These are phyloP conservation scores for Ecdyonurus torrentis DNA, from an alignment of 2,888 invertebrate genomes.

Conservation along the genomic window DNA sequence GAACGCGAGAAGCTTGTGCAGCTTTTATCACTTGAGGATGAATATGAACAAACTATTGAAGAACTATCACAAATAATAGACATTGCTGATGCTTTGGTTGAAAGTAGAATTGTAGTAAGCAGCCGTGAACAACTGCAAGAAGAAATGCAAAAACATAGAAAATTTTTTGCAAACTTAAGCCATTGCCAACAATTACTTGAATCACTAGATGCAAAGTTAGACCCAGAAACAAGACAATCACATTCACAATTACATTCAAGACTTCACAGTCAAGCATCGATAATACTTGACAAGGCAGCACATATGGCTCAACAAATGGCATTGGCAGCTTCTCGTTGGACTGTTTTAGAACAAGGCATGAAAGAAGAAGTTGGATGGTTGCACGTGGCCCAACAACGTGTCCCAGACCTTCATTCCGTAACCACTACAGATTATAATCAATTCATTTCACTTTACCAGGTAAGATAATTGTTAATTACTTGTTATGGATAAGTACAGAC, in stretches of 20 bases:
- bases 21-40: conserved; percentile 57
- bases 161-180: conserved; percentile 75
- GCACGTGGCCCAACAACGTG: conserved; percentile 64
- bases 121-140: conserved; percentile 67
- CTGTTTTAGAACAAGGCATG: conserved; percentile 60
- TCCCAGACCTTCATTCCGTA: conserved; percentile 63
- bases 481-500: no score
- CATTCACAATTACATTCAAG: conserved; percentile 58
- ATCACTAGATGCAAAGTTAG: conserved; percentile 68
- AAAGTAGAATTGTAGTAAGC: conserved; percentile 56
- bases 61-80: conserved; percentile 76
- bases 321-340: conserved; percentile 71
- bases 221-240: conserved; percentile 56
- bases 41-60: conserved; percentile 73
- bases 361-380: conserved; percentile 71
- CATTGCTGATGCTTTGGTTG: conserved; percentile 63
- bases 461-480: conserved; percentile 15
- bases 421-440: conserved; percentile 72
- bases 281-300: conserved; percentile 64
- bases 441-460: conserved; percentile 61
- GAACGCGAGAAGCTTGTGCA: conserved; percentile 65
- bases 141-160: conserved; percentile 76
- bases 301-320: conserved; percentile 69
- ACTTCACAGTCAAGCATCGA: conserved; percentile 55
- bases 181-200: conserved; percentile 72